These are phyloP conservation scores for Chaetodon trifasciatus DNA, from an alignment of 2,797 vertebrate genomes.

Conservation along the genomic window DNA sequence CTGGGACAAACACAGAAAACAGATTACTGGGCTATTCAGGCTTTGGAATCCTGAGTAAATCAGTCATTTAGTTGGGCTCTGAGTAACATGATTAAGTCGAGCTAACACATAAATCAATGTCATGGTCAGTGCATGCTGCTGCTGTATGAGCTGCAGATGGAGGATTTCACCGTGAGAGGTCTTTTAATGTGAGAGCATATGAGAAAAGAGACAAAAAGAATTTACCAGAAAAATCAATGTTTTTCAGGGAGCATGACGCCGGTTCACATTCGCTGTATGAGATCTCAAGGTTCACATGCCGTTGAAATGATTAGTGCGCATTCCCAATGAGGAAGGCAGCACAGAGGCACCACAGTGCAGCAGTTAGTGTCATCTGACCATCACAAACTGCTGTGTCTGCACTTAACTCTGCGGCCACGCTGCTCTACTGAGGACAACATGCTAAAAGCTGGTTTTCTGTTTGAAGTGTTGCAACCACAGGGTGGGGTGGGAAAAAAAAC, in stretches of 20 bases:
- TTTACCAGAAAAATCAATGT: constrained; percentile 6
- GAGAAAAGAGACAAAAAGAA: constrained; percentile 11
- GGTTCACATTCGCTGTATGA: constrained; percentile 12
- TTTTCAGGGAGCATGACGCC: background rate
- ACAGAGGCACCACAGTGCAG: constrained; percentile 33
- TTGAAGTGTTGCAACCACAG: constrained; percentile 22
- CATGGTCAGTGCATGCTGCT: background rate
- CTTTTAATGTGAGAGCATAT: background rate
- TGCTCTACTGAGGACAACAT: constrained; percentile 30
- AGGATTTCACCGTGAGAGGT: background rate
- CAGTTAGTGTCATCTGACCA: constrained; percentile 69
- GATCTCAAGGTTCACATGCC: constrained; percentile 41
- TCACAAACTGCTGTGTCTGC: constrained; percentile 66
- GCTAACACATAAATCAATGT: background rate
- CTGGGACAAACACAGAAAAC: background rate
- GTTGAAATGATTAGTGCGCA: constrained; percentile 54
- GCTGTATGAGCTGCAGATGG: background rate
- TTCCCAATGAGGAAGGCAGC: constrained; percentile 40
- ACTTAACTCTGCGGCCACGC: constrained; percentile 42
- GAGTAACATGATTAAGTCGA: constrained; percentile 21
- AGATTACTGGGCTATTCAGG: constrained; percentile 9
- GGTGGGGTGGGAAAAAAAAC: background rate
- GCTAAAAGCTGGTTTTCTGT: constrained; percentile 24
- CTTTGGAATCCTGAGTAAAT: background rate
- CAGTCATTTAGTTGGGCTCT: background rate